Evolutionary conservation across 2,113 vertebrate species (phyloP).

Genomic region (Prolemur simus): DNA sequence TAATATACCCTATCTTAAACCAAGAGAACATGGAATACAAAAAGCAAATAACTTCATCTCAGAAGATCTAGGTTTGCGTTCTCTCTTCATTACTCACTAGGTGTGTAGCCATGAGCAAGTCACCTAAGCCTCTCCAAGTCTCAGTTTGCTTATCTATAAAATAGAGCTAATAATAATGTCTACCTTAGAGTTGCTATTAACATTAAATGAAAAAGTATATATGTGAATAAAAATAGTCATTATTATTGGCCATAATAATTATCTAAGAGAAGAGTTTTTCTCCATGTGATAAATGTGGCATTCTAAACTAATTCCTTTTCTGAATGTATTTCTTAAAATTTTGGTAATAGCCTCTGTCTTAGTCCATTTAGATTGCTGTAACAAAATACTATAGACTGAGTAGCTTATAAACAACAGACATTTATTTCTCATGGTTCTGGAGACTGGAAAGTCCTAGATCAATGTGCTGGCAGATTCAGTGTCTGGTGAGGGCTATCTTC

Average conservation of each 20-base stretch:
- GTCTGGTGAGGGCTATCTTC: neutral
- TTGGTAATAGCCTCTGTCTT: neutral
- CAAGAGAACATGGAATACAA: neutral
- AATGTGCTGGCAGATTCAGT: neutral
- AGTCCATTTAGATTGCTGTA: neutral
- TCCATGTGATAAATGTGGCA: neutral
- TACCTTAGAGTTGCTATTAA: neutral
- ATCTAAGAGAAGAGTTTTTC: neutral
- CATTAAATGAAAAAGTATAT: neutral
- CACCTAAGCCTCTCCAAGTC: neutral
- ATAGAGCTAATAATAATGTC: neutral
- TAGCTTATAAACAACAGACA: neutral
- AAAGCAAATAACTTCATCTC: neutral
- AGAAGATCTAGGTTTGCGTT: neutral
- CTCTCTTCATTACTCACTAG: neutral
- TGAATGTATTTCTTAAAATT: neutral
- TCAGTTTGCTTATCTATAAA: neutral
- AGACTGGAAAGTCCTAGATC: neutral
- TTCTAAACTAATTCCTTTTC: constrained; percentile 32
- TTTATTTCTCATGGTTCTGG: neutral
- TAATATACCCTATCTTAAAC: neutral
- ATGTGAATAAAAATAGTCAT: neutral
- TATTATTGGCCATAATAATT: neutral
- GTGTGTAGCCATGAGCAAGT: neutral
- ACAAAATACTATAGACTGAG: neutral